A percentile compares a stretch with the other conserved stretches of the same genome.
phyloP scores from a whole-genome alignment of 2,113 vertebrate species.

The Delphinus delphis region DNA sequence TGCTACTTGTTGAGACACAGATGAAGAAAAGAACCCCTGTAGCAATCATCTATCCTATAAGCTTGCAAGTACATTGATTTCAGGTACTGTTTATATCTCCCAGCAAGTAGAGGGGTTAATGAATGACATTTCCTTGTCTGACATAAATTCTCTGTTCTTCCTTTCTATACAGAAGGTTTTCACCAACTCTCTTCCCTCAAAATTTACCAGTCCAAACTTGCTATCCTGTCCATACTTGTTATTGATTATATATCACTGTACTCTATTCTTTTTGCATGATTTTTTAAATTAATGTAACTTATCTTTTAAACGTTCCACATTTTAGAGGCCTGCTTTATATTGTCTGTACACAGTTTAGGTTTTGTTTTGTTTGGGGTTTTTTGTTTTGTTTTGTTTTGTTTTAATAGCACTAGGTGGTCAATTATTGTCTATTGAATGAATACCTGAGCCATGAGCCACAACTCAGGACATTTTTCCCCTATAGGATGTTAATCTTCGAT shows the following conservation, averaged over 20 bases:
- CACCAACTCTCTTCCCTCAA: background rate
- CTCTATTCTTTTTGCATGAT: background rate
- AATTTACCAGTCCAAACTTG: background rate
- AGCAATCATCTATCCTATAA: background rate
- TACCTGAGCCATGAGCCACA: background rate
- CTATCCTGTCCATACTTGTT: background rate
- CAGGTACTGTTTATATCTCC: background rate
- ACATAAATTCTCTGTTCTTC: background rate
- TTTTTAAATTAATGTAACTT: background rate
- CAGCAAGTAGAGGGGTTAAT: background rate
- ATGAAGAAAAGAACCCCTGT: background rate
- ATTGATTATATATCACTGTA: background rate
- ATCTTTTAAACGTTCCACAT: background rate
- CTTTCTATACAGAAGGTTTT: background rate
- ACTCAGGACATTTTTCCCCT: background rate
- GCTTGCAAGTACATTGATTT: background rate
- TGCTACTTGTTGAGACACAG: background rate
- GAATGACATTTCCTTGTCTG: background rate
- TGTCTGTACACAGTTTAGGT: background rate
- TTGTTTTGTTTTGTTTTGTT: background rate
- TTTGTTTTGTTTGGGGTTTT: background rate
- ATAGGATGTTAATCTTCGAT: background rate
- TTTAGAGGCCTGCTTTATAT: background rate
- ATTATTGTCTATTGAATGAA: background rate
- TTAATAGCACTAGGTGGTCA: background rate